Base-by-base conservation (phyloP, 2,797 vertebrate species). In the Apogon talboti region DNA sequence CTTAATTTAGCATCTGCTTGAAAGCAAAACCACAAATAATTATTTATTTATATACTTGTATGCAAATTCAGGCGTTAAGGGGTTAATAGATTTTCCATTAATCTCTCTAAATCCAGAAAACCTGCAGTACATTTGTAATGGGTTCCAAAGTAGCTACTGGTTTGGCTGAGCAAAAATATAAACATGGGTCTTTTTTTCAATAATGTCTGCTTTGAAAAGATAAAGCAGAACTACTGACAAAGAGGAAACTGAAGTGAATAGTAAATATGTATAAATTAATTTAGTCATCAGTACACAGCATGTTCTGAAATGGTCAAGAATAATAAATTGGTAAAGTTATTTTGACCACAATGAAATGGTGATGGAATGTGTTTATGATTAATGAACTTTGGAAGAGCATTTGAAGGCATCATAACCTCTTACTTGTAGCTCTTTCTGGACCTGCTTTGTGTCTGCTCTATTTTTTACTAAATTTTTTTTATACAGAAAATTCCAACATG, bases 401-500 rank as follows among this genome's bases (percentile, higher is more conserved):
- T 66, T 43, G n/a, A 70, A 70, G 38, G 64, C 49, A 65, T 21
- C 52, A 16, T 12, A 43, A 59, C 7, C 55, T 52, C 71, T 50
- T 46, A 53, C 43, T 61, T 46, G 4, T 30, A 15, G 14, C 2
- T n/a, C 47, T 60, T 44, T 74, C 50, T 43, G 48, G 3, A 47
- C n/a, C 54, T 37, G 14, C 13, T 72, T 43, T 66, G 49, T 16
- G 21, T 57, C 56, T 37, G 53, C 52, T 47, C 18, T 40, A 14
- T 75, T 51, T 65, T 71, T 66, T 42, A 63, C 49, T 37, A 37
- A 49, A 46, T 11, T 44, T 50, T 74, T 55, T 61, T 60, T 56
- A 38, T 24, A 56, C 55, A 15, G 13, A 60, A 51, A 77, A 85
- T 89, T 86, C 83, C 76, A 79, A 43, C 48, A 15, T 49, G 45